A percentile compares a stretch with the other conserved stretches of the same genome.
phyloP scores from a whole-genome alignment of 2,888 invertebrate species.

The Melipona bicolor region DNA sequence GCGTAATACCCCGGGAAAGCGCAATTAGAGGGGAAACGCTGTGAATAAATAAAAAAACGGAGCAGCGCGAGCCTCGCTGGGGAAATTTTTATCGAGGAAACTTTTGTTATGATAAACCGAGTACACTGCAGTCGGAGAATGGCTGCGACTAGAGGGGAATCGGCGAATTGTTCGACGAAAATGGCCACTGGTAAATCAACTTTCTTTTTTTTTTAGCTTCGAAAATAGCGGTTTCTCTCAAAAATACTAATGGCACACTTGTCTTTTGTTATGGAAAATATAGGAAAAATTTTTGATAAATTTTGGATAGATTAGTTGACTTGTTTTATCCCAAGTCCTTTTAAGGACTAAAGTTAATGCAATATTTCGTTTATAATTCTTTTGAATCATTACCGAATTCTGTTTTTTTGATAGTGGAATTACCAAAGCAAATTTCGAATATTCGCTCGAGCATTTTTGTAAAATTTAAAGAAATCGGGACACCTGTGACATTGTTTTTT shows the following conservation, averaged over 20 bases:
- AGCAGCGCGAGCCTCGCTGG: background rate
- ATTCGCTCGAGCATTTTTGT: too few species aligned
- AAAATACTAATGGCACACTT: too few species aligned
- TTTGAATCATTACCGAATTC: too few species aligned
- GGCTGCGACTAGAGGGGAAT: background rate
- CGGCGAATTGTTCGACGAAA: background rate
- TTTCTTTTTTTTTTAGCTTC: background rate
- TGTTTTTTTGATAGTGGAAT: too few species aligned
- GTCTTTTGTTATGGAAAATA: background rate
- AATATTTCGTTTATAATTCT: too few species aligned
- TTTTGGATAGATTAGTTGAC: too few species aligned
- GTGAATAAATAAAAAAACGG: slow-evolving; percentile 47
- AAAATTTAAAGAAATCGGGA: too few species aligned
- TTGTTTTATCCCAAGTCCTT: too few species aligned
- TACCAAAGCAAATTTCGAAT: too few species aligned
- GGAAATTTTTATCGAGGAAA: slow-evolving; percentile 29
- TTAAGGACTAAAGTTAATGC: too few species aligned
- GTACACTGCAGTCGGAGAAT: background rate
- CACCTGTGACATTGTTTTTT: too few species aligned
- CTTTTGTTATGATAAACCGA: slow-evolving; percentile 20
- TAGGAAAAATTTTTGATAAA: background rate
- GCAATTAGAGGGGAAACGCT: slow-evolving; percentile 40
- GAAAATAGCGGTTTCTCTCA: background rate
- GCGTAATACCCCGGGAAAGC: slow-evolving; percentile 30
- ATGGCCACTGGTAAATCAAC: background rate